Conservation (phyloP, 2,797 vertebrate species). For the Enteromius unitaeniatus region DNA sequence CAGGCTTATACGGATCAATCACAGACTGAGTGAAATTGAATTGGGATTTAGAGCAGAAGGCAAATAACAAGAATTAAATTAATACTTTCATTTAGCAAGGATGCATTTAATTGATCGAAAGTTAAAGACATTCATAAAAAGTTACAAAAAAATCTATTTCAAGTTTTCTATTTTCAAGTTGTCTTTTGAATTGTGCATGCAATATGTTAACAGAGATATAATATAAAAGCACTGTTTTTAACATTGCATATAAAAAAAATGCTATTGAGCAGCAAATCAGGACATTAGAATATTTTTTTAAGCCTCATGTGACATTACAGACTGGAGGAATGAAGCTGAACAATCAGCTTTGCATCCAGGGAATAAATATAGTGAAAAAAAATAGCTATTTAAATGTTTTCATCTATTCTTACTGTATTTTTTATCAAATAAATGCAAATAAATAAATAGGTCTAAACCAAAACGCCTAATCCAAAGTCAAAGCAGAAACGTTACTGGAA, state of each 20-base stretch:
- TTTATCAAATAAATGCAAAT: background rate
- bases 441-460: background rate
- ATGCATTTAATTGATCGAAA: background rate
- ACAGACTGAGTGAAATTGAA: constrained; percentile 1
- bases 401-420: background rate
- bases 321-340: background rate
- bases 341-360: background rate
- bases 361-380: background rate
- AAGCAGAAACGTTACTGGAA: background rate
- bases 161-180: background rate
- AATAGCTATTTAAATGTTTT: background rate
- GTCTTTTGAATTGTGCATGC: background rate
- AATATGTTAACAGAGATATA: background rate
- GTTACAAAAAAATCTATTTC: background rate
- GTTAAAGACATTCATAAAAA: background rate
- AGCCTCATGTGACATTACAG: background rate
- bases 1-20: constrained; percentile 10
- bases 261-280: background rate
- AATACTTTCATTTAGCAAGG: background rate
- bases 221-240: background rate
- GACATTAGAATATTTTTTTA: background rate
- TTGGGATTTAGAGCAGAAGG: constrained; percentile 13
- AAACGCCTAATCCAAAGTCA: background rate
- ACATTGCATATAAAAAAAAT: background rate
- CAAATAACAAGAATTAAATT: background rate